These are phyloP conservation scores for Oxyruncus cristatus DNA, from an alignment of 2,113 vertebrate genomes.

Conservation along the genomic window DNA sequence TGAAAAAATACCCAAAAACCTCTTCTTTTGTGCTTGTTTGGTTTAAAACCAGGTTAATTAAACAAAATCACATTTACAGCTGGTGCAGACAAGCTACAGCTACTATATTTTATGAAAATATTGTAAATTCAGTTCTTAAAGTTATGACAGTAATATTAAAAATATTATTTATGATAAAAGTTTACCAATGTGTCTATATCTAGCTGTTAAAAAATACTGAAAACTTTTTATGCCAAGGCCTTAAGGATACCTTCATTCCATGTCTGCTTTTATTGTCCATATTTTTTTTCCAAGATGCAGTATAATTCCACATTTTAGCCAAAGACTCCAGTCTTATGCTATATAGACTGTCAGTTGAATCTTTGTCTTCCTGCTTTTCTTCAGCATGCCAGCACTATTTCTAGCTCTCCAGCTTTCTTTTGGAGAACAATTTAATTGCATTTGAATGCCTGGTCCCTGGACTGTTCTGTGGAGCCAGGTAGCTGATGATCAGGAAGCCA, in stretches of 20 bases:
- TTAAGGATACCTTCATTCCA: constrained; percentile 27
- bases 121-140: neutral
- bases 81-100: neutral
- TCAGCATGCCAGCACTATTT: neutral
- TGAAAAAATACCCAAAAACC: neutral
- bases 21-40: neutral
- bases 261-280: constrained; percentile 6
- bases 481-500: constrained; percentile 24
- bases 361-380: constrained; percentile 25
- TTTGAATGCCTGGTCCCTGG: constrained; percentile 30
- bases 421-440: constrained; percentile 42
- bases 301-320: constrained; percentile 34
- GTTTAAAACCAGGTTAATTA: neutral
- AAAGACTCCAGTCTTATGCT: neutral
- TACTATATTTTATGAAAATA: neutral
- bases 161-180: neutral
- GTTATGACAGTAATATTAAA: neutral
- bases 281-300: constrained; percentile 32
- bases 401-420: constrained; percentile 40
- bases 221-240: neutral
- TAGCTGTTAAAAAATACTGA: neutral
- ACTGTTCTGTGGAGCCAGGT: constrained; percentile 30
- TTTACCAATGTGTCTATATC: neutral
- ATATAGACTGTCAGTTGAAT: constrained; percentile 32
- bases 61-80: neutral